Evolutionary conservation across 2,113 vertebrate genomes (phyloP).

Genomic region (Mohoua ochrocephala): DNA sequence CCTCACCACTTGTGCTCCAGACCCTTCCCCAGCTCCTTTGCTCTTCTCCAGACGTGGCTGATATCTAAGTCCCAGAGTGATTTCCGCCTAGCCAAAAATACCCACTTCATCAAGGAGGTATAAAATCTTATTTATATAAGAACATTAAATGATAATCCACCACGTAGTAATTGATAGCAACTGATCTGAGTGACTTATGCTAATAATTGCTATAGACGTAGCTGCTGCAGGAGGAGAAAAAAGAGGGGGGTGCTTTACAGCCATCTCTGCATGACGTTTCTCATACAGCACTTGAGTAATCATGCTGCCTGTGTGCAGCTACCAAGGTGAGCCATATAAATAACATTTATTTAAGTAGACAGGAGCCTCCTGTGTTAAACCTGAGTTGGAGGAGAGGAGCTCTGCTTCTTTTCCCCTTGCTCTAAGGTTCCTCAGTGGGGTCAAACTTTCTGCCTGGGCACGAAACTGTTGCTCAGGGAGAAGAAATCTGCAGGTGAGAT

Average conservation of each 20-base stretch:
- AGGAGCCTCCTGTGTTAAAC: neutral
- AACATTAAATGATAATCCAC: neutral
- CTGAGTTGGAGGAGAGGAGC: neutral
- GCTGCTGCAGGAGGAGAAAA: neutral
- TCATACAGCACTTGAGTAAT: neutral
- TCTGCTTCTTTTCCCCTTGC: neutral
- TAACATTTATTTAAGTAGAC: neutral
- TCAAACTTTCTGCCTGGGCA: neutral
- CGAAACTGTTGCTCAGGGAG: neutral
- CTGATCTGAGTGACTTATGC: neutral
- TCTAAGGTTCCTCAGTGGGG: accelerated
- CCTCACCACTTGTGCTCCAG: neutral
- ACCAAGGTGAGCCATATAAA: neutral
- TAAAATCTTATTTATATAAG: neutral
- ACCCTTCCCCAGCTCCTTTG: neutral
- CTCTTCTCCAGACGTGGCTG: neutral
- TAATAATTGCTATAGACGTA: neutral
- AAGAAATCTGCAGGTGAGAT: neutral
- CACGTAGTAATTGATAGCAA: neutral
- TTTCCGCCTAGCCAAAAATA: neutral
- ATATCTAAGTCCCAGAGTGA: neutral
- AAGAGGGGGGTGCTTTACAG: neutral
- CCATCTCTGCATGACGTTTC: neutral
- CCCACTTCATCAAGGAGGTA: neutral
- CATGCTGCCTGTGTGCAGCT: neutral